phyloP scores from a whole-genome alignment of 2,888 invertebrate genomes.

The Phrixothrix hirtus region DNA sequence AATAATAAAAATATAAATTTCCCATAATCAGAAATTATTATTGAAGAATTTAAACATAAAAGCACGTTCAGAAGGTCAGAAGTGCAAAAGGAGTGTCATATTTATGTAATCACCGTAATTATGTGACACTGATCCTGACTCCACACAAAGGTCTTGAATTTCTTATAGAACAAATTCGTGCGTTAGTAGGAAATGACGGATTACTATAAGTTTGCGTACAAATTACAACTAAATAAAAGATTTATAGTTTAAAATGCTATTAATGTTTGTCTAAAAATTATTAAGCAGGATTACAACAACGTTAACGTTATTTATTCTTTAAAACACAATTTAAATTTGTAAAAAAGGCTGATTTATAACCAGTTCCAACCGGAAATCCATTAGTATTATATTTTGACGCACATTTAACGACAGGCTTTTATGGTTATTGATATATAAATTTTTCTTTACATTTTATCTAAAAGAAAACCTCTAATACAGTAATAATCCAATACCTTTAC shows the following conservation, averaged over 20 bases:
- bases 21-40: constrained; percentile 31
- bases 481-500: too few relatives aligned
- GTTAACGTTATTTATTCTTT: too few relatives aligned
- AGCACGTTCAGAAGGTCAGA: constrained; percentile 36
- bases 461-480: too few relatives aligned
- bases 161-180: constrained; percentile 36
- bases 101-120: constrained; percentile 35
- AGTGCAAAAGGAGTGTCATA: constrained; percentile 36
- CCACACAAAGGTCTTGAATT: constrained; percentile 33
- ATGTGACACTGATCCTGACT: constrained; percentile 38
- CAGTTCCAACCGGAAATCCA: constrained; percentile 13
- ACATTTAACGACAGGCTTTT: too few relatives aligned
- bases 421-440: too few relatives aligned
- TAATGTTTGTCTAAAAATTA: too few relatives aligned
- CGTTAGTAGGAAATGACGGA: constrained; percentile 33
- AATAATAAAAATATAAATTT: constrained; percentile 19
- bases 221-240: background rate
- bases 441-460: too few relatives aligned
- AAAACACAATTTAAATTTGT: constrained; percentile 5
- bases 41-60: constrained; percentile 26
- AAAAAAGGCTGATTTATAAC: constrained; percentile 6
- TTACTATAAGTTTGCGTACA: constrained; percentile 1
- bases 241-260: too few relatives aligned
- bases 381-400: constrained; percentile 12
- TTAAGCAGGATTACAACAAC: too few relatives aligned